A percentile compares a stretch with the other conserved stretches of the same genome.
Evolutionary conservation across 2,113 vertebrate species (phyloP).

Genomic region (Todiramphus saurophagus): DNA sequence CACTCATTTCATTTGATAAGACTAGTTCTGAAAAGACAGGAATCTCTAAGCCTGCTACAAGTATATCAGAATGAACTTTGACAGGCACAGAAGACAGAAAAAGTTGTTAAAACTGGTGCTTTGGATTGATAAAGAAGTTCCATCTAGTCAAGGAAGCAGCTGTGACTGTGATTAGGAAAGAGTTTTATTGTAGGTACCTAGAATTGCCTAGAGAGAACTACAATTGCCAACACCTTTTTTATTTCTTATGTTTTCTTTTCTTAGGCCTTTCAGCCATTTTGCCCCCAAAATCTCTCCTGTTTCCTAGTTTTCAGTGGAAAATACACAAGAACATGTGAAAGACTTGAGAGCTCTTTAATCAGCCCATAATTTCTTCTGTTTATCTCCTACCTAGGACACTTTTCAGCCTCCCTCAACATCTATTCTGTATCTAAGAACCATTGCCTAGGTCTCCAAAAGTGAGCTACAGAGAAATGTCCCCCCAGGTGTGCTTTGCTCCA

Average conservation of each 20-base stretch:
- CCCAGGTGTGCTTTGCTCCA: background rate
- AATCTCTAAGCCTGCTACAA: background rate
- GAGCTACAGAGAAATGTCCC: background rate
- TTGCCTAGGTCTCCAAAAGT: background rate
- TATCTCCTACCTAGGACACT: background rate
- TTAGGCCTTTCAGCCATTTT: background rate
- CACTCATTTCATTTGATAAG: background rate
- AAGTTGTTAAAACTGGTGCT: background rate
- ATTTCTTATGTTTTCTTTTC: background rate
- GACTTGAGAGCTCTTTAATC: background rate
- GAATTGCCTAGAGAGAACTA: background rate
- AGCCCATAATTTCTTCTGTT: background rate
- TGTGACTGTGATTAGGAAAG: background rate
- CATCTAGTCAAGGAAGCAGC: background rate
- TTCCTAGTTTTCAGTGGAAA: background rate
- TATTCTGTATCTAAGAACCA: background rate
- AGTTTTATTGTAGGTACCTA: background rate
- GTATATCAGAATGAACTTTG: background rate
- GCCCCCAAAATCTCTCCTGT: background rate
- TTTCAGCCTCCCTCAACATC: background rate
- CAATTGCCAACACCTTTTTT: background rate
- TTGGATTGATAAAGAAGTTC: background rate
- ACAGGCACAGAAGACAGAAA: background rate
- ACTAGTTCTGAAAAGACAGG: background rate
- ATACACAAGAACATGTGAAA: background rate